Conservation (phyloP, 2,797 vertebrate species). For the Crypturellus tataupa region DNA sequence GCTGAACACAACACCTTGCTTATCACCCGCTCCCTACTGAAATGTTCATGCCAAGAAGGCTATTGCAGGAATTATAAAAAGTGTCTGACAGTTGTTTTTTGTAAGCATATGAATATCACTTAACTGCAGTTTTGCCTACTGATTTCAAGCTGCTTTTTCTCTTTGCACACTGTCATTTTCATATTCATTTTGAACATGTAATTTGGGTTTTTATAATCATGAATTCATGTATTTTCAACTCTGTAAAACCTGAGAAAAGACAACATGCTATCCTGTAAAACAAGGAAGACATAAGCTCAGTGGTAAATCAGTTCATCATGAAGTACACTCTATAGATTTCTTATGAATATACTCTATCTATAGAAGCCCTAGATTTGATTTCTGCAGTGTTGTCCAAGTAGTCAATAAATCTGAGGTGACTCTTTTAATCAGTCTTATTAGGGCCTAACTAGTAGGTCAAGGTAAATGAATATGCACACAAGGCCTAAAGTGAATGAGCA, state of each 20-base stretch:
- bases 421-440: background rate
- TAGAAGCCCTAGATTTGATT: fast-evolving
- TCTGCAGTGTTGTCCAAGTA: background rate
- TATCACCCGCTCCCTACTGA: background rate
- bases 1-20: background rate
- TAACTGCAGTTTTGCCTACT: background rate
- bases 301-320: background rate
- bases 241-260: background rate
- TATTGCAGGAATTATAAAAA: background rate
- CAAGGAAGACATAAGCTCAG: background rate
- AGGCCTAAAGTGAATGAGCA: fast-evolving
- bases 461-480: background rate
- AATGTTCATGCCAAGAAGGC: background rate
- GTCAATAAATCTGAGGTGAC: background rate
- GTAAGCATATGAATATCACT: fast-evolving
- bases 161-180: background rate
- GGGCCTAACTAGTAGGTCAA: background rate
- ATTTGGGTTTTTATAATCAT: background rate
- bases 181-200: background rate
- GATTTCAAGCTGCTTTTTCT: background rate
- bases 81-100: background rate
- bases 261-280: fast-evolving
- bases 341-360: background rate
- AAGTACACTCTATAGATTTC: background rate
- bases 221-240: background rate